Percentiles rank a stretch among this genome's conserved stretches.
Evolutionary conservation across 2,888 invertebrate genomes (phyloP).

Genomic region (Rhagophthalmus giganteus): DNA sequence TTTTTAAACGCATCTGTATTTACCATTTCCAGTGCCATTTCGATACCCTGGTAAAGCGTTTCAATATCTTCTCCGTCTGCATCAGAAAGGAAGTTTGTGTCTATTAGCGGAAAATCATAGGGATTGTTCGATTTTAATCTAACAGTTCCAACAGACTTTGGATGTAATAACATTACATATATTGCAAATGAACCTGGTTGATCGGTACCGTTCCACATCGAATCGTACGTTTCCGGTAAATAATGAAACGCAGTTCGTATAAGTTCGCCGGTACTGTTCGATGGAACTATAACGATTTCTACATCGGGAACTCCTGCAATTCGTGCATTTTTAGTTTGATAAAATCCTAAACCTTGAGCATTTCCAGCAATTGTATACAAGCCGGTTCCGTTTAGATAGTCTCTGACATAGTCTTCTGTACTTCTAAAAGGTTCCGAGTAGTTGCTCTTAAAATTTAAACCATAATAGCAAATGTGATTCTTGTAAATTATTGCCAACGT

Average conservation of each 20-base stretch:
- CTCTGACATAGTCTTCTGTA: slow-evolving; percentile 22
- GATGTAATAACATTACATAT: slow-evolving; percentile 58
- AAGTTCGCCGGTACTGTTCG: slow-evolving; percentile 6
- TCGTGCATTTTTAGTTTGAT: slow-evolving; percentile 16
- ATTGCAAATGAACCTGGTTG: slow-evolving; percentile 39
- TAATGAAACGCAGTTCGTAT: slow-evolving; percentile 14
- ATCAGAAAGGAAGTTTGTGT: slow-evolving; percentile 66
- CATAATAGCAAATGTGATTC: slow-evolving; percentile 73
- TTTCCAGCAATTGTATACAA: slow-evolving; percentile 36
- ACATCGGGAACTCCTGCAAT: slow-evolving; percentile 30
- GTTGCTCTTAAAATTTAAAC: slow-evolving; percentile 61
- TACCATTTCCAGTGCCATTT: slow-evolving; percentile 52
- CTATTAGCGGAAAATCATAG: slow-evolving; percentile 64
- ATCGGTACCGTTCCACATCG: slow-evolving; percentile 12
- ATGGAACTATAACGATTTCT: slow-evolving; percentile 22
- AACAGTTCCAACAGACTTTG: slow-evolving; percentile 57
- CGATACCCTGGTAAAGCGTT: slow-evolving; percentile 59
- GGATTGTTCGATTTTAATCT: slow-evolving; percentile 62
- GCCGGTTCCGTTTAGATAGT: slow-evolving; percentile 36
- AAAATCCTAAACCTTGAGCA: slow-evolving; percentile 32
- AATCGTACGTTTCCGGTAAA: slow-evolving; percentile 18
- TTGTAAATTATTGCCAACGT: slow-evolving; percentile 76
- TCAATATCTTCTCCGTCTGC: slow-evolving; percentile 60
- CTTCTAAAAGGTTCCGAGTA: slow-evolving; percentile 11
- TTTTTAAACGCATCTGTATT: slow-evolving; percentile 58